Conservation (phyloP, 2,113 vertebrate genomes). For the Parotia lawesii region DNA sequence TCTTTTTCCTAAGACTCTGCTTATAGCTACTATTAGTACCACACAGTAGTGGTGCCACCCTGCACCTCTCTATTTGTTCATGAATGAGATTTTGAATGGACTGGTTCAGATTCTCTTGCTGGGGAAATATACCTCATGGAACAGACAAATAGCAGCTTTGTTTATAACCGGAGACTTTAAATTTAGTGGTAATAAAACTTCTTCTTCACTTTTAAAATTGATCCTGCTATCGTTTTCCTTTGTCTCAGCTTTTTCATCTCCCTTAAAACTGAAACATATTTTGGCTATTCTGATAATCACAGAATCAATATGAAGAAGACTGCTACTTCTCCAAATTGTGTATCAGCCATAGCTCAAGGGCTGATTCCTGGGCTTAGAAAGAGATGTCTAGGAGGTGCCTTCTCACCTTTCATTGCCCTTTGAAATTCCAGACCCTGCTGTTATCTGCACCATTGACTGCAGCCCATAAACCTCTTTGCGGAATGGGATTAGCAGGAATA, state of each 20-base stretch:
- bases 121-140: not conserved
- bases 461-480: not conserved
- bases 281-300: not conserved
- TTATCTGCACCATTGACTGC: not conserved
- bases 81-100: not conserved
- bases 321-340: not conserved
- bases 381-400: not conserved
- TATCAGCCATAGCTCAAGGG: not conserved
- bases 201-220: not conserved
- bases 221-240: not conserved
- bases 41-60: not conserved
- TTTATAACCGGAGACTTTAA: not conserved
- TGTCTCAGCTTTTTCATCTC: not conserved
- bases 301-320: not conserved
- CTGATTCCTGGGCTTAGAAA: not conserved
- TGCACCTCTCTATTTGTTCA: not conserved
- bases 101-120: not conserved
- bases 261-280: not conserved
- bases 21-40: not conserved
- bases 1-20: not conserved
- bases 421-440: not conserved
- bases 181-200: not conserved
- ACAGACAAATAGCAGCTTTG: not conserved
- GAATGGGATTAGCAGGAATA: not conserved
- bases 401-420: constrained; percentile 12